A percentile compares a stretch with the other conserved stretches of the same genome.
Evolutionary conservation across 2,113 vertebrate species (phyloP).

Genomic region (Emberiza fucata): DNA sequence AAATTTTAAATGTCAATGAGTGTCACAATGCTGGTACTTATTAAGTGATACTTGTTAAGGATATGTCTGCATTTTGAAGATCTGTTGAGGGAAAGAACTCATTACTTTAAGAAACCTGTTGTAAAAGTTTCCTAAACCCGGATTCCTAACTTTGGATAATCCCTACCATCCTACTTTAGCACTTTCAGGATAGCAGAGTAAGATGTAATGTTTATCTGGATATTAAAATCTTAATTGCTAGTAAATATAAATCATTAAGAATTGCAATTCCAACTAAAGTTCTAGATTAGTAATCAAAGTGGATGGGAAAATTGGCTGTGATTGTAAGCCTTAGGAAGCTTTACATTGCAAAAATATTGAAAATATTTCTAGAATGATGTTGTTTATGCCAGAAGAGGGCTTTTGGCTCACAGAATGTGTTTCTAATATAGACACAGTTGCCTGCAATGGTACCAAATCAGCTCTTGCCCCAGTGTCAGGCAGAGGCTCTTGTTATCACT

Average conservation of each 20-base stretch:
- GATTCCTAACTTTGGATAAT: background rate
- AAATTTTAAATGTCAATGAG: background rate
- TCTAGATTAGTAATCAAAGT: background rate
- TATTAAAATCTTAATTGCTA: background rate
- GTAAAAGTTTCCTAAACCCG: background rate
- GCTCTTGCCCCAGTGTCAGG: background rate
- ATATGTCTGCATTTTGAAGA: background rate
- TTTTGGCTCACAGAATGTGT: background rate
- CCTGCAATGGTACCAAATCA: background rate
- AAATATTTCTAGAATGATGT: background rate
- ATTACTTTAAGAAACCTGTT: background rate
- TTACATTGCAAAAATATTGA: background rate
- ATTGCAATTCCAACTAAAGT: background rate
- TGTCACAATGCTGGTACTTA: background rate
- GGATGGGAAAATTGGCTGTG: background rate
- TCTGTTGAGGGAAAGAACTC: background rate
- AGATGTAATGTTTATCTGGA: background rate
- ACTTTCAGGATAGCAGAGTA: background rate
- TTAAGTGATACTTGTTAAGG: background rate
- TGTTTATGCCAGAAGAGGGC: background rate
- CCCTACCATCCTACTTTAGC: background rate
- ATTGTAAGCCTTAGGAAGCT: background rate
- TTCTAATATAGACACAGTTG: background rate
- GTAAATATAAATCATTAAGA: background rate
- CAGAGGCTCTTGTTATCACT: background rate